Evolutionary conservation across 2,113 vertebrate species (phyloP), one percentile per base, ranked within the genome.

Genomic region (Tretioscincus oriximinensis): DNA sequence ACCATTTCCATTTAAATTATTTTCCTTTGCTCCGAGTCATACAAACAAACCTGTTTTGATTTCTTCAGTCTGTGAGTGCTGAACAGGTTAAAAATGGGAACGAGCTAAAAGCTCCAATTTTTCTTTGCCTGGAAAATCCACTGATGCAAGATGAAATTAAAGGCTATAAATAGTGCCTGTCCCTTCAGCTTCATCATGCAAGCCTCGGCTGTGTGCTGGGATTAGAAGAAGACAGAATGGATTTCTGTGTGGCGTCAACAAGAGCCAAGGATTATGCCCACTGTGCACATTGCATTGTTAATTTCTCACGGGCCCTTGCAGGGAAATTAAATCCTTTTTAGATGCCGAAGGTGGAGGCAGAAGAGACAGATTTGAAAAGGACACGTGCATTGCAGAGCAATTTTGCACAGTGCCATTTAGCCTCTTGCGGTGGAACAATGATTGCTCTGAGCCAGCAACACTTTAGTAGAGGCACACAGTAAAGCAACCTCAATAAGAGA

Each of bases 161-260:
- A 91, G 89, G 83, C 91, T 93, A 94, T 91, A 92, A 93, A 94
- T 94, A 94, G 91, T 84, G 90, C 84, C 86, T 86, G 90, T 93
- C 92, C 91, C 88, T 91, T 91, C 87, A 93, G 89, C 88, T 91
- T 89, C 88, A 90, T 93, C 90, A 80, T 90, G 80, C 88, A 80
- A 87, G 90, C 90, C 88, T 92, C 0, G 69, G 75, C 88, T 90
- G 73, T 76, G 86, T 0, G 0, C 80, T 82, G 84, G 93, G 93
- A 94, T 94, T 93, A 94, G 88, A 81, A 88, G 90, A 91, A 87
- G 91, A 93, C 88, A 92, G 90, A 93, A 93, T 92, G 91, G 92
- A 94, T 93, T 93, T 92, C 90, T 93, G 85, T 90, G 88, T 93
- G 91, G 89, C 88, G 88, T 94, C 93, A 93, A 91, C 92, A 91